phyloP scores from a whole-genome alignment of 2,113 vertebrate genomes.

The Rutilus rutilus region DNA sequence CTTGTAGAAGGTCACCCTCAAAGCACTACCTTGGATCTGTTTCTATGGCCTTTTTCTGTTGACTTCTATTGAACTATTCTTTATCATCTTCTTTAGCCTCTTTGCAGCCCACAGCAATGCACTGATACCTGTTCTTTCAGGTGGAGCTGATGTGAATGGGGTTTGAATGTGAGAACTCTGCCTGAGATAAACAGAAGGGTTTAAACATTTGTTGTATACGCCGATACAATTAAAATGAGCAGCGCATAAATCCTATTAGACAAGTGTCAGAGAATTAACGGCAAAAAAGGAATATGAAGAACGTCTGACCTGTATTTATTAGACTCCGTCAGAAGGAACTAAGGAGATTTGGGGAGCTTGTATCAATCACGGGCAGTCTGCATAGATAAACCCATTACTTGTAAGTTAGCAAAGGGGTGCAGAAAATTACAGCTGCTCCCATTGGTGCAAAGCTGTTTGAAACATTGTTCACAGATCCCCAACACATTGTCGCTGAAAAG shows the following conservation, averaged over 20 bases:
- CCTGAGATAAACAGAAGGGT: slow-evolving; percentile 62
- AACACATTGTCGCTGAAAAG: slow-evolving; percentile 65
- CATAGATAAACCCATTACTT: slow-evolving; percentile 75
- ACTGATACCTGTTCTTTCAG: background rate
- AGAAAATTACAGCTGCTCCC: slow-evolving; percentile 70
- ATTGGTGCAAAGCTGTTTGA: slow-evolving; percentile 71
- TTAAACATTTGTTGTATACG: slow-evolving; percentile 64
- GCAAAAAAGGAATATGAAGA: slow-evolving; percentile 67
- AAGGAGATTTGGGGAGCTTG: slow-evolving; percentile 75
- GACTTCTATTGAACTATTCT: slow-evolving; percentile 9
- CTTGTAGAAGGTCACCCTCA: slow-evolving; percentile 15
- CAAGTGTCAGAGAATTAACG: slow-evolving; percentile 71
- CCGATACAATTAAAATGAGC: slow-evolving; percentile 74
- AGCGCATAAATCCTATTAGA: slow-evolving; percentile 76
- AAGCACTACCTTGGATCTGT: background rate
- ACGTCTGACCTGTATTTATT: slow-evolving; percentile 73
- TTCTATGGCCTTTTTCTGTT: slow-evolving; percentile 6
- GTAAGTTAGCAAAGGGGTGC: slow-evolving; percentile 74
- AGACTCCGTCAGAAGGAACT: slow-evolving; percentile 72
- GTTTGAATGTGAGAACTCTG: slow-evolving; percentile 26
- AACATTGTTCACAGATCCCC: slow-evolving; percentile 67
- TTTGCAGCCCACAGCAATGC: slow-evolving; percentile 9
- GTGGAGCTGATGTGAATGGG: slow-evolving; percentile 5
- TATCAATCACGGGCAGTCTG: slow-evolving; percentile 72
- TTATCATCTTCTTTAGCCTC: slow-evolving; percentile 9